Conservation (phyloP, 2,888 invertebrate genomes). For the Eupithecia vulgata region DNA sequence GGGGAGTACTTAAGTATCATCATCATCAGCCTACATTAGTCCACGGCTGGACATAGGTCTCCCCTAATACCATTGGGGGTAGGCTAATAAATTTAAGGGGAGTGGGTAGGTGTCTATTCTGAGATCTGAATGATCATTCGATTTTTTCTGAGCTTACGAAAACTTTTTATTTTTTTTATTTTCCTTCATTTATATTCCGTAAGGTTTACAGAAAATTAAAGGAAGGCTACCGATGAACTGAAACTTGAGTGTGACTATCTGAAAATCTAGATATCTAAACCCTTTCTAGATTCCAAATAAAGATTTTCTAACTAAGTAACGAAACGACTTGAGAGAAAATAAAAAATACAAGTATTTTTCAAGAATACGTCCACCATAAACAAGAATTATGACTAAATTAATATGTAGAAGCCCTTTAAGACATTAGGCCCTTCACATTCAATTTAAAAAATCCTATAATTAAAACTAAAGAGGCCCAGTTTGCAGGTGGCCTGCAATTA, state of each 20-base stretch:
- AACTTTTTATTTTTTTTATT: too few species aligned
- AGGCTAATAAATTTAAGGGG: not conserved
- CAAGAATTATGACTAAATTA: not conserved
- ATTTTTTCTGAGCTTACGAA: too few species aligned
- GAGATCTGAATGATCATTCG: not conserved
- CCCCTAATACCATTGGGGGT: too few species aligned
- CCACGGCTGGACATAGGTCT: too few species aligned
- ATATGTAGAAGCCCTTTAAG: slow-evolving; percentile 7
- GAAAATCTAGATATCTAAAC: not conserved
- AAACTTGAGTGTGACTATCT: not conserved
- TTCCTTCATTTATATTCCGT: too few species aligned
- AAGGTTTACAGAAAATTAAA: not conserved
- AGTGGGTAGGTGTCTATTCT: not conserved
- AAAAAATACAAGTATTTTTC: not conserved
- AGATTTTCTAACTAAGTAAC: not conserved
- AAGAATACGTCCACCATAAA: not conserved
- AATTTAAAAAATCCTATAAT: slow-evolving; percentile 5
- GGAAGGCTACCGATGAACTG: not conserved
- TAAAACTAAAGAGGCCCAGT: not conserved
- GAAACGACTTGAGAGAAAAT: not conserved
- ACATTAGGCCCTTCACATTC: slow-evolving; percentile 2
- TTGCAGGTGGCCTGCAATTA: slow-evolving; percentile 5
- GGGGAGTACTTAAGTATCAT: too few species aligned
- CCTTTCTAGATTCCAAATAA: not conserved
- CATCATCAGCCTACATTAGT: too few species aligned